Percentiles rank a stretch among this genome's conserved stretches.
phyloP scores from a whole-genome alignment of 23 tunicate species.

The Ascidia mentula region DNA sequence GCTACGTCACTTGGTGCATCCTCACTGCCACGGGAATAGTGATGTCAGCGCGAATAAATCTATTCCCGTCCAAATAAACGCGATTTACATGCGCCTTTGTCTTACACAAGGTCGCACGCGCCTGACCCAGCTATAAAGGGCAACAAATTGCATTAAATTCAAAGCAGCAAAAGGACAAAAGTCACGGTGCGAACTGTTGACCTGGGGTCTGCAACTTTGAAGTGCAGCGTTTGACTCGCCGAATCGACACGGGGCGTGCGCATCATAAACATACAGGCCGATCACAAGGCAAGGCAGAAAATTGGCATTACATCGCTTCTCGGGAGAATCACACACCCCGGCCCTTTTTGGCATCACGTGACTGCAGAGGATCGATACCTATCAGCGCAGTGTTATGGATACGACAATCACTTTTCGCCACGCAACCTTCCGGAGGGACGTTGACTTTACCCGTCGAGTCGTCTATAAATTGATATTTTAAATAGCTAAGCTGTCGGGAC shows the following conservation, averaged over 20 bases:
- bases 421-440: background rate
- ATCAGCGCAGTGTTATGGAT: background rate
- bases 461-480: background rate
- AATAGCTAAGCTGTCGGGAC: too few relatives aligned
- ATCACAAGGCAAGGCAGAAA: background rate
- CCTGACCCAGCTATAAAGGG: too few relatives aligned
- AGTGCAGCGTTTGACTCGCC: background rate
- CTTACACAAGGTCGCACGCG: too few relatives aligned
- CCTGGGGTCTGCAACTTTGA: background rate
- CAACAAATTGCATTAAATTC: too few relatives aligned
- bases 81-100: too few relatives aligned
- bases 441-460: background rate
- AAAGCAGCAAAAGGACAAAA: background rate
- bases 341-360: background rate
- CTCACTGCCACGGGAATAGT: too few relatives aligned
- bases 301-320: background rate
- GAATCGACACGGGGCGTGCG: background rate
- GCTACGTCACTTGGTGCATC: too few relatives aligned
- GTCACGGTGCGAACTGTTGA: background rate
- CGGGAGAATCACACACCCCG: background rate
- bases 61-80: too few relatives aligned
- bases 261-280: background rate
- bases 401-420: background rate
- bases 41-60: too few relatives aligned
- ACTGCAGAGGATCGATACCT: background rate